Percentiles rank a stretch among this genome's conserved stretches.
Conservation (phyloP, 2,797 vertebrate genomes). For the Lophotriccus pileatus region DNA sequence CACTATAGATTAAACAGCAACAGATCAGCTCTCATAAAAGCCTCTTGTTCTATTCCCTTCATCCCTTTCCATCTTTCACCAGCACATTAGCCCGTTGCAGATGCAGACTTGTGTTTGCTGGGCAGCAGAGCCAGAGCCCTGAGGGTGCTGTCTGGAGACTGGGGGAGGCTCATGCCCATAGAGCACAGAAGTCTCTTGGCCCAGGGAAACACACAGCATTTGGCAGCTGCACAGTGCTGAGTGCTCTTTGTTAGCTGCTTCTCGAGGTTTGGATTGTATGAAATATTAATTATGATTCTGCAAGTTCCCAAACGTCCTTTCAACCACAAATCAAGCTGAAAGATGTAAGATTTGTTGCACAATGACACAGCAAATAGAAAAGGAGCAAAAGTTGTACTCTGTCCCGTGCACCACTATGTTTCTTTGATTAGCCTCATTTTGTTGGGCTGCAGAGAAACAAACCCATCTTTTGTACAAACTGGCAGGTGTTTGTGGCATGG, state of each 20-base stretch:
- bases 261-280: neutral
- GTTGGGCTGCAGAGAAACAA: neutral
- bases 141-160: neutral
- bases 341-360: neutral
- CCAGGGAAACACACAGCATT: accelerated
- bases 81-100: neutral
- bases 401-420: accelerated
- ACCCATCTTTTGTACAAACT: neutral
- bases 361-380: neutral
- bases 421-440: neutral
- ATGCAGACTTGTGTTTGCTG: neutral
- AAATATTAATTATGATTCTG: neutral
- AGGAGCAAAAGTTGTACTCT: neutral
- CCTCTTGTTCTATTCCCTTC: neutral
- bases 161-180: neutral
- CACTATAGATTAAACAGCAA: neutral
- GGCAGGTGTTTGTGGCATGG: neutral
- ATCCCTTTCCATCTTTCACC: neutral
- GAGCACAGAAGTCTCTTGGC: neutral
- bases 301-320: neutral
- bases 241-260: neutral
- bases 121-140: neutral
- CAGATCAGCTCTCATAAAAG: neutral
- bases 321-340: neutral
- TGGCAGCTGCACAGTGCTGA: neutral